Conservation (phyloP, 2,888 invertebrate genomes). For the Microdon myrmicae region DNA sequence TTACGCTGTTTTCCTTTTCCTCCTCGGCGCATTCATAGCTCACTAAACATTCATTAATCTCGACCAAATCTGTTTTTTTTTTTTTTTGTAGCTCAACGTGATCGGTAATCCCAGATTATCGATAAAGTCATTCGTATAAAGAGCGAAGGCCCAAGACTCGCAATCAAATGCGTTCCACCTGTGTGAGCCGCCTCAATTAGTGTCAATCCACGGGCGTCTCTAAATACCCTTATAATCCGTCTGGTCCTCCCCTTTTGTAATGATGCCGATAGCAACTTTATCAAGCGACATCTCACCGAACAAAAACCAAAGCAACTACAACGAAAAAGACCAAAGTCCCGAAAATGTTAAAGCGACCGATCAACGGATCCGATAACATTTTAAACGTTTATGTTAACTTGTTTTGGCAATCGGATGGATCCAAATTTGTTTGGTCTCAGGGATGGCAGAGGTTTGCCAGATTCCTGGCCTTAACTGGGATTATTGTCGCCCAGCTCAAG, state of each 20-base stretch:
- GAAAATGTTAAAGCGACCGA: constrained; percentile 35
- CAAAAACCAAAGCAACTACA: no score
- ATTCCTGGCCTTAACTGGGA: constrained; percentile 45
- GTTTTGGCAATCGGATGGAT: constrained; percentile 52
- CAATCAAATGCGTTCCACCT: constrained; percentile 42
- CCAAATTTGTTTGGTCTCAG: constrained; percentile 46
- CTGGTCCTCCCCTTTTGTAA: constrained; percentile 1
- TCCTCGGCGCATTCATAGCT: no score
- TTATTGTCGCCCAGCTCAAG: constrained; percentile 53
- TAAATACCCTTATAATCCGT: constrained; percentile 29
- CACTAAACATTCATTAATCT: no score
- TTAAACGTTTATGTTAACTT: constrained; percentile 52
- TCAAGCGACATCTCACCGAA: constrained; percentile 36
- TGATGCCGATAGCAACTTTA: constrained; percentile 50
- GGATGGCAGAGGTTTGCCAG: constrained; percentile 37
- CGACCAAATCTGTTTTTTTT: no score
- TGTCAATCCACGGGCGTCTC: constrained; percentile 46
- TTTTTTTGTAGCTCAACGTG: no score
- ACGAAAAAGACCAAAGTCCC: constrained; percentile 12
- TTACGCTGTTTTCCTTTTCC: no score
- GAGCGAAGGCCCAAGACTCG: constrained; percentile 26
- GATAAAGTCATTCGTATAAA: constrained; percentile 45
- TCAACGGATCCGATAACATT: constrained; percentile 44
- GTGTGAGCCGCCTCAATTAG: constrained; percentile 51
- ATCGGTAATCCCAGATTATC: constrained; percentile 1